Evolutionary conservation across 2,113 vertebrate species (phyloP).

Genomic region (Neodon shergylaensis): DNA sequence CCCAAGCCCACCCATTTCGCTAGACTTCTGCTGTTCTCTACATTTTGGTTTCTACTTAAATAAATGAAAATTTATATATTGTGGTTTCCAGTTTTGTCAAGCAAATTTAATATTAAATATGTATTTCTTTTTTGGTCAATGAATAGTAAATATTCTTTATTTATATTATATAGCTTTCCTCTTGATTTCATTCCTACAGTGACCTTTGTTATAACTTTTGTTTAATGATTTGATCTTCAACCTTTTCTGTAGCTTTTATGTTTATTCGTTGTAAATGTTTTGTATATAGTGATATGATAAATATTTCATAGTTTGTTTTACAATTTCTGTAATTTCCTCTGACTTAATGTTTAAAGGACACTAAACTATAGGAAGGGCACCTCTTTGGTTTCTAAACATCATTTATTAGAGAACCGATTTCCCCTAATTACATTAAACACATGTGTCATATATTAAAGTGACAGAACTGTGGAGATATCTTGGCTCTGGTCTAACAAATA

Average conservation of each 20-base stretch:
- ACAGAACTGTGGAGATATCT: too few relatives aligned
- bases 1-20: background rate
- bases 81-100: background rate
- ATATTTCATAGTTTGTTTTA: conserved; percentile 19
- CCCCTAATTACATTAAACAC: background rate
- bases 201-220: background rate
- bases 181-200: background rate
- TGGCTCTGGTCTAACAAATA: too few relatives aligned
- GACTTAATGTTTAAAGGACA: background rate
- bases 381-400: background rate
- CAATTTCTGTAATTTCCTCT: background rate
- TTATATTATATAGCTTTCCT: background rate
- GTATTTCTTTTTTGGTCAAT: background rate
- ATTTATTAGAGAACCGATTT: background rate
- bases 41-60: background rate
- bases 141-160: background rate
- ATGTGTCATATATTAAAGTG: background rate
- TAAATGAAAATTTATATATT: background rate
- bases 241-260: background rate
- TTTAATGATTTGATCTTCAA: background rate
- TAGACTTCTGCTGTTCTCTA: background rate
- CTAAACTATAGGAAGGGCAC: background rate
- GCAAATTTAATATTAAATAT: background rate
- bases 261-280: background rate
- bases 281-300: background rate